Evolutionary conservation across 1,140 invertebrate species (phyloP).

Genomic region (Drosophila sulfurigaster): DNA sequence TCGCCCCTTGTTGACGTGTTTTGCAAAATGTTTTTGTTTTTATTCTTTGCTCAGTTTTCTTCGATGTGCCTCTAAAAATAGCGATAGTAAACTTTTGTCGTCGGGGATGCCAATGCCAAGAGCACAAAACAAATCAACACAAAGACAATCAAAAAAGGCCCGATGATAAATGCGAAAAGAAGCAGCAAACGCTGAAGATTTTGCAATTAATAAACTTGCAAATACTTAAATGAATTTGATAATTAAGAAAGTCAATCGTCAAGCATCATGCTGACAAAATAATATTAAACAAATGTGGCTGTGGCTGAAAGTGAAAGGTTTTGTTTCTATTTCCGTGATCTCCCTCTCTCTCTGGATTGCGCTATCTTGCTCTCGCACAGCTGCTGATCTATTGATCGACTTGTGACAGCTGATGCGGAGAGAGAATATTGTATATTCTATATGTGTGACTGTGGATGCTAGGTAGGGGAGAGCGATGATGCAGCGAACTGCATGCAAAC

Average conservation of each 20-base stretch:
- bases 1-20: slow-evolving; percentile 54
- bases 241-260: not conserved
- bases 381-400: slow-evolving; percentile 1
- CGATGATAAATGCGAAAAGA: not conserved
- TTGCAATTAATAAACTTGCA: slow-evolving; percentile 5
- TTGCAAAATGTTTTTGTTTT: slow-evolving; percentile 63
- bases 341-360: too few relatives aligned
- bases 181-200: not conserved
- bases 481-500: not conserved
- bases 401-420: not conserved
- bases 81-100: slow-evolving; percentile 60
- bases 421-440: not conserved
- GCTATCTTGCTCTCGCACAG: not conserved
- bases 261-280: not conserved
- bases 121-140: slow-evolving; percentile 34
- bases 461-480: not conserved
- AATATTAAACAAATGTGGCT: not conserved
- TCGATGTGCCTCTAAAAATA: slow-evolving; percentile 63
- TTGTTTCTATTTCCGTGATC: not conserved
- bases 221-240: not conserved
- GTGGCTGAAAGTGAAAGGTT: slow-evolving; percentile 6
- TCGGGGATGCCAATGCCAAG: slow-evolving; percentile 69
- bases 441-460: not conserved
- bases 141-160: slow-evolving; percentile 2
- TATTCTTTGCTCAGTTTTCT: slow-evolving; percentile 44